These are phyloP conservation scores for Vesta saturnalis DNA, from an alignment of 2,888 invertebrate species.

Conservation along the genomic window DNA sequence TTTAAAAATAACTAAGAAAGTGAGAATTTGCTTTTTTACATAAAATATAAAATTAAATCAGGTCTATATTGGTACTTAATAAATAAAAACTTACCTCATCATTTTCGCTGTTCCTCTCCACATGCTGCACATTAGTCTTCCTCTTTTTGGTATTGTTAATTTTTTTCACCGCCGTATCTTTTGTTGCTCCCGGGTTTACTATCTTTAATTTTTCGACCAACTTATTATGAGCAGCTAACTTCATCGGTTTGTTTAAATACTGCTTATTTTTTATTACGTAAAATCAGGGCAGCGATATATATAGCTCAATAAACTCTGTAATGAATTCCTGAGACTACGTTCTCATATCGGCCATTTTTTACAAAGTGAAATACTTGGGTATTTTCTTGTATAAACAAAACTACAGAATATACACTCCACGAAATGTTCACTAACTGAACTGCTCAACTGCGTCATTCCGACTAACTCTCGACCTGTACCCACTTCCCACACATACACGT, in stretches of 20 bases:
- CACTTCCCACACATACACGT: not conserved
- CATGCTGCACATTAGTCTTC: too few relatives aligned
- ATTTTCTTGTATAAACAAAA: too few relatives aligned
- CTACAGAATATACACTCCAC: too few relatives aligned
- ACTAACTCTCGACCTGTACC: not conserved
- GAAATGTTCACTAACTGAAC: too few relatives aligned
- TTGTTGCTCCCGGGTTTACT: not conserved
- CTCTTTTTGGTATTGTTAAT: not conserved
- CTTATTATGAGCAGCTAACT: not conserved
- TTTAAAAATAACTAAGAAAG: too few relatives aligned
- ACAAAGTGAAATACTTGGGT: not conserved
- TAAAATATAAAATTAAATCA: too few relatives aligned
- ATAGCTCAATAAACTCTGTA: conserved; percentile 5
- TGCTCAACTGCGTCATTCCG: too few relatives aligned
- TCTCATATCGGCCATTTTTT: not conserved
- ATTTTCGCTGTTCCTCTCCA: too few relatives aligned
- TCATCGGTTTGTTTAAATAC: not conserved
- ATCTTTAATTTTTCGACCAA: not conserved
- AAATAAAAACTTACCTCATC: too few relatives aligned
- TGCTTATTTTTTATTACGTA: not conserved
- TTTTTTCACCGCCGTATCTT: not conserved
- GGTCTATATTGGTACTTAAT: too few relatives aligned
- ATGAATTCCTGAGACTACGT: not conserved
- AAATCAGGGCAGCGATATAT: not conserved
- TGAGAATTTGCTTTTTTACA: too few relatives aligned